Base-by-base conservation (phyloP, 2,888 invertebrate genomes). In the Mimas tiliae region DNA sequence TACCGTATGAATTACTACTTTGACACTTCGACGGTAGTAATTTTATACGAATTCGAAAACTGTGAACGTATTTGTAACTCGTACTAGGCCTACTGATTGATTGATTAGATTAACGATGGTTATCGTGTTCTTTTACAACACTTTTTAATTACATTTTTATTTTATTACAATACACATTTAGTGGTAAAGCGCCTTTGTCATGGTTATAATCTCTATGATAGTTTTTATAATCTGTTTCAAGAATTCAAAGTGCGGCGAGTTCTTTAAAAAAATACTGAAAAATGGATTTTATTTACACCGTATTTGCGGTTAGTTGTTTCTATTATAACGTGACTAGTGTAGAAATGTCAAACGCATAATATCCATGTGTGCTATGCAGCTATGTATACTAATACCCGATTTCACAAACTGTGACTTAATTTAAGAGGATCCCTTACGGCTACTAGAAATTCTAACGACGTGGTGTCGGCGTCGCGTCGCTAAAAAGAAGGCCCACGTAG, bases 61-160 rank as follows among this genome's bases (percentile, higher is more conserved):
- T n/a, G n/a, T n/a, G n/a, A n/a, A n/a, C n/a, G n/a, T n/a, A n/a
- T n/a, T n/a, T n/a, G n/a, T n/a, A n/a, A n/a, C n/a, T n/a, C n/a
- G n/a, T n/a, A n/a, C n/a, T n/a, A n/a, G n/a, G n/a, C n/a, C n/a
- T n/a, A n/a, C n/a, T 55, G 58, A 58, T 42, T 55, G 38, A 42
- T 42, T 58, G 58, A 58, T 58, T 58, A 58, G 58, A 58, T 42
- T 58, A 58, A 19, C 50, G 34, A 33, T 53, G 53, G n/a, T 33
- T 33, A 53, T 53, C 19, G 16, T 42, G 12, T 42, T 42, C 12
- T 42, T 42, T 9, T 12, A 19, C 6, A 42, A 19, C 6, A 38
- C 53, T 38, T 55, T 55, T 55, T 33, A 38, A 4, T 9, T 42
- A 12, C 16, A 11, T 55, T 6, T 33, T 1, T 47, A 3, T 1